A percentile compares a stretch with the other conserved stretches of the same genome.
Evolutionary conservation across 2,888 invertebrate genomes (phyloP).

Genomic region (Oxycera nigricornis): DNA sequence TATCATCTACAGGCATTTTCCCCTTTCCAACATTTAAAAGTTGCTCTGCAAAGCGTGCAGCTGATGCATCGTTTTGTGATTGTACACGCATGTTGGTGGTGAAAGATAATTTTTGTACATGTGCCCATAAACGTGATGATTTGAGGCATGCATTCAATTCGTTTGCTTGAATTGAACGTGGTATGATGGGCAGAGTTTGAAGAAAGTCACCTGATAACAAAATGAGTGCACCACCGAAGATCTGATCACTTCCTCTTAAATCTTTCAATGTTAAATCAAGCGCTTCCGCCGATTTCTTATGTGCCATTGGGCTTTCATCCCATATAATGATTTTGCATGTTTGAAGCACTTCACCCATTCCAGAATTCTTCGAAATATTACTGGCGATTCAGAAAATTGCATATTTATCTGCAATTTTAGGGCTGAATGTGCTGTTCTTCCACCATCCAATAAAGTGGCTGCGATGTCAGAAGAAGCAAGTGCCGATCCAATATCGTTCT

Average conservation of each 20-base stretch:
- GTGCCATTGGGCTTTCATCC: conserved; percentile 51
- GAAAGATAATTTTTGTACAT: conserved; percentile 33
- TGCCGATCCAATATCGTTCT: not conserved
- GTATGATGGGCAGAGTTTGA: conserved; percentile 50
- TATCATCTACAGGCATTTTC: conserved; percentile 48
- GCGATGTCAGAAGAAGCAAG: not conserved
- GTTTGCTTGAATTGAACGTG: conserved; percentile 48
- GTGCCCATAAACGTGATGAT: conserved; percentile 27
- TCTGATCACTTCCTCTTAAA: conserved; percentile 42
- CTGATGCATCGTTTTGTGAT: conserved; percentile 32
- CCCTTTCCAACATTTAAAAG: conserved; percentile 42
- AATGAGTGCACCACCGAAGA: conserved; percentile 46
- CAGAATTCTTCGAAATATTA: conserved; percentile 51
- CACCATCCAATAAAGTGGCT: conserved; percentile 42
- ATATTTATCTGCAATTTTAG: conserved; percentile 48
- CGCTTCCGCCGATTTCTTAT: conserved; percentile 50
- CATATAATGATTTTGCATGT: conserved; percentile 50
- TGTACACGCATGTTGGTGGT: conserved; percentile 27
- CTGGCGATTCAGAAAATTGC: conserved; percentile 48
- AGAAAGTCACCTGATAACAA: conserved; percentile 51
- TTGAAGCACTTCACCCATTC: conserved; percentile 47
- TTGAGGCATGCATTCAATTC: conserved; percentile 46
- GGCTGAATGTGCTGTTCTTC: conserved; percentile 52
- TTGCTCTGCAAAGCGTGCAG: conserved; percentile 27
- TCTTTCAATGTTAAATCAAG: conserved; percentile 50